Conservation (phyloP, 2,888 invertebrate species). For the Callimorpha dominula region DNA sequence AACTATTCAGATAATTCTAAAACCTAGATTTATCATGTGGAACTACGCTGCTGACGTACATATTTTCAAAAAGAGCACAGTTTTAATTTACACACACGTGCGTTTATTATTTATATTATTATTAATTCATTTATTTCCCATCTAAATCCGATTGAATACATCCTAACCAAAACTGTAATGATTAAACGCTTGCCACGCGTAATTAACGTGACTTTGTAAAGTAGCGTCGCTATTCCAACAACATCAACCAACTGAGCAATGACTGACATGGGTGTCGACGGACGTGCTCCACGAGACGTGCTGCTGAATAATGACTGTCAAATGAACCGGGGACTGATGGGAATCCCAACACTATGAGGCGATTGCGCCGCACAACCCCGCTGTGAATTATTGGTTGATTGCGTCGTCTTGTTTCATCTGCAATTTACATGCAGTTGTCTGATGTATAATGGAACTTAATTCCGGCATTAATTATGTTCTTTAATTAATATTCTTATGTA, state of each 20-base stretch:
- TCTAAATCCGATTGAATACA: constrained; percentile 11
- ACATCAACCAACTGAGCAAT: constrained; percentile 42
- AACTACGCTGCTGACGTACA: neutral
- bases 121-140: neutral
- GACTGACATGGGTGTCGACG: constrained; percentile 53
- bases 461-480: neutral
- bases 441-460: neutral
- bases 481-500: neutral
- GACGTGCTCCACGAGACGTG: constrained; percentile 62
- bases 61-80: neutral
- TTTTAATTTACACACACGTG: neutral
- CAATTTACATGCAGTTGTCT: constrained; percentile 25
- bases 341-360: constrained; percentile 62
- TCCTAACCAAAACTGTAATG: constrained; percentile 29
- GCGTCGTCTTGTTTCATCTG: constrained; percentile 53
- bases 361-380: constrained; percentile 49
- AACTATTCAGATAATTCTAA: too few relatives aligned
- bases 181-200: constrained; percentile 31
- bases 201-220: constrained; percentile 47
- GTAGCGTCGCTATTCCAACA: constrained; percentile 24
- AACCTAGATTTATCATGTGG: too few relatives aligned
- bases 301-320: constrained; percentile 73
- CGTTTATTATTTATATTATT: too few relatives aligned
- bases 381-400: constrained; percentile 56
- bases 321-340: constrained; percentile 71